phyloP scores from a whole-genome alignment of 2,113 vertebrate species.

The Calidris pygmaea region DNA sequence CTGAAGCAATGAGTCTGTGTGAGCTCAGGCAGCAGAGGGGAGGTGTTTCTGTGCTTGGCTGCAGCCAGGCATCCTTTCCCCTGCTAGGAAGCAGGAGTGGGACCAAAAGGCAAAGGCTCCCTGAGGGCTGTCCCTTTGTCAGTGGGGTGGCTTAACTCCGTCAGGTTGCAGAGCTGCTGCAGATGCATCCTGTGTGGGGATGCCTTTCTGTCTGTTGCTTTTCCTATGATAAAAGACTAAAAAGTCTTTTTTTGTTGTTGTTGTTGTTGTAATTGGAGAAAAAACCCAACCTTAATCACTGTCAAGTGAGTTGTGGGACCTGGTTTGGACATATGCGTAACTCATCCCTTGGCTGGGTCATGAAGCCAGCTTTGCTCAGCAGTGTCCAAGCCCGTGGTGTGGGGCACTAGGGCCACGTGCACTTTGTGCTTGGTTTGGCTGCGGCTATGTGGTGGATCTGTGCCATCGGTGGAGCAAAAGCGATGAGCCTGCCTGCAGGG shows the following conservation, averaged over 20 bases:
- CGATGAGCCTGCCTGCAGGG: background rate
- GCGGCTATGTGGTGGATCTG: background rate
- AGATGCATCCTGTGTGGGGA: background rate
- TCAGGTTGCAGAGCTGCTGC: background rate
- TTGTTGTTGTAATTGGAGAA: background rate
- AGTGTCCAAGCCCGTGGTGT: background rate
- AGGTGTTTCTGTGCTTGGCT: background rate
- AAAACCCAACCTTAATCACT: background rate
- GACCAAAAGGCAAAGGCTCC: background rate
- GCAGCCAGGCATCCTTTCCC: background rate
- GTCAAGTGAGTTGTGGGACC: background rate
- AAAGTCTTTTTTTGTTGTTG: background rate
- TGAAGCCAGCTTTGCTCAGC: background rate
- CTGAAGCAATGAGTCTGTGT: background rate
- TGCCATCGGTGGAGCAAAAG: background rate
- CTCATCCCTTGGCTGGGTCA: background rate
- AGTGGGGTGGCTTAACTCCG: background rate
- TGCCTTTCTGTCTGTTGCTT: background rate
- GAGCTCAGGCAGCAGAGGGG: background rate
- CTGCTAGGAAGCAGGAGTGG: background rate
- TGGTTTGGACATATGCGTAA: accelerated
- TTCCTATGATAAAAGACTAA: background rate
- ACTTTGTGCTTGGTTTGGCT: background rate
- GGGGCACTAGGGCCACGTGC: background rate
- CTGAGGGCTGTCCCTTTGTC: background rate